These are phyloP conservation scores for Acronicta psi DNA, from an alignment of 2,888 invertebrate genomes.

Conservation along the genomic window DNA sequence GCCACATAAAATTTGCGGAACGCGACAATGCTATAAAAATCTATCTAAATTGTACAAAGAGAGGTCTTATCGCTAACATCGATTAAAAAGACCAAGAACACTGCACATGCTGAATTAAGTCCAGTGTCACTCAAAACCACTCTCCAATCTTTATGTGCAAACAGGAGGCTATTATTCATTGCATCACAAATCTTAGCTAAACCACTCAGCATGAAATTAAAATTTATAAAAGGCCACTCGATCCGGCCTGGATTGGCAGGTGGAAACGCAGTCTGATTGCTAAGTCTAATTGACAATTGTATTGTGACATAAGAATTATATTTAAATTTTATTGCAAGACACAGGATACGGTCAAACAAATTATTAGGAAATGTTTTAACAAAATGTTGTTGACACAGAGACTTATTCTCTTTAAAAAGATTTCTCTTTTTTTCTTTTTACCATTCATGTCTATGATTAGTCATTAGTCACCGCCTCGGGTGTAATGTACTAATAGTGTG, in stretches of 20 bases:
- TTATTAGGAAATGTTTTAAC: not conserved
- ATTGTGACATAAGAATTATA: conserved; percentile 22
- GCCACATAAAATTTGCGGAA: too few species aligned
- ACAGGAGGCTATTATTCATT: conserved; percentile 51
- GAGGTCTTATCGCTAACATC: too few species aligned
- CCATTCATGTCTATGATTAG: too few species aligned
- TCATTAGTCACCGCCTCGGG: too few species aligned
- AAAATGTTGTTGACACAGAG: too few species aligned
- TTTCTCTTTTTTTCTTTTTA: too few species aligned
- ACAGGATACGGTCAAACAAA: not conserved
- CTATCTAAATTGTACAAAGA: too few species aligned
- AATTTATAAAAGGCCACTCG: conserved; percentile 48
- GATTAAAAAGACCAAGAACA: not conserved
- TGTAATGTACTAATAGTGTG: too few species aligned
- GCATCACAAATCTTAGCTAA: conserved; percentile 37
- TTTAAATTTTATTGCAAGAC: not conserved
- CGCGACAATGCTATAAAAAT: too few species aligned
- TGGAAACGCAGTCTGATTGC: conserved; percentile 58
- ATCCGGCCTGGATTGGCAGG: conserved; percentile 38
- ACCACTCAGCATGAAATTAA: conserved; percentile 67
- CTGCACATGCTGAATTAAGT: conserved; percentile 1
- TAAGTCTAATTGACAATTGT: conserved; percentile 19
- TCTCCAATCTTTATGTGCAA: conserved; percentile 9
- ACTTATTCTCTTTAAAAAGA: too few species aligned
- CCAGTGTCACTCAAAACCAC: conserved; percentile 29